Conservation (phyloP, 1,140 invertebrate genomes). For the Philopotamus ludificatus region DNA sequence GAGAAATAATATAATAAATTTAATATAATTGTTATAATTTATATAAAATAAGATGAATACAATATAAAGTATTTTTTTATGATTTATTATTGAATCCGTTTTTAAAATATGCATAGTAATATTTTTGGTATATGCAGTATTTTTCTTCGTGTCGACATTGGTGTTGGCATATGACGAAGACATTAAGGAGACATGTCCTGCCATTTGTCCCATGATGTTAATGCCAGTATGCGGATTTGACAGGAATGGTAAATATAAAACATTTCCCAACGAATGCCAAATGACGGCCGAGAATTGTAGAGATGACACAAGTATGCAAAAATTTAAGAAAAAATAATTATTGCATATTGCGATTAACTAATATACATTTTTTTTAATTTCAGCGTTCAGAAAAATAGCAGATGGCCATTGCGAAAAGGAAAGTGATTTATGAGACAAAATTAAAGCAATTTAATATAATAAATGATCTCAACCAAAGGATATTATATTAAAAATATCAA, state of each 20-base stretch:
- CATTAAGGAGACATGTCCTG: no score
- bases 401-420: neutral
- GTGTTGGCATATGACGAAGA: neutral
- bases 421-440: no score
- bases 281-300: neutral
- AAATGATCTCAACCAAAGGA: no score
- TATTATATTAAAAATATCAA: no score
- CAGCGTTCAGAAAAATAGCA: slow-evolving; percentile 2
- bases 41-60: no score
- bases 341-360: neutral
- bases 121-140: no score
- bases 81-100: no score
- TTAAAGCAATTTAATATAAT: no score
- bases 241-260: neutral
- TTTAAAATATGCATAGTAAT: no score
- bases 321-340: neutral
- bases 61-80: no score
- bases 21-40: no score
- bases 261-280: slow-evolving; percentile 10
- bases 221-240: slow-evolving; percentile 5
- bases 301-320: neutral
- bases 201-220: slow-evolving; percentile 3
- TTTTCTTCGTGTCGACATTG: slow-evolving; percentile 13
- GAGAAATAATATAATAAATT: no score
- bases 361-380: slow-evolving; percentile 7